A percentile compares a stretch with the other conserved stretches of the same genome.
These are phyloP conservation scores for Mystacides longicornis DNA, from an alignment of 2,888 invertebrate genomes.

Conservation along the genomic window DNA sequence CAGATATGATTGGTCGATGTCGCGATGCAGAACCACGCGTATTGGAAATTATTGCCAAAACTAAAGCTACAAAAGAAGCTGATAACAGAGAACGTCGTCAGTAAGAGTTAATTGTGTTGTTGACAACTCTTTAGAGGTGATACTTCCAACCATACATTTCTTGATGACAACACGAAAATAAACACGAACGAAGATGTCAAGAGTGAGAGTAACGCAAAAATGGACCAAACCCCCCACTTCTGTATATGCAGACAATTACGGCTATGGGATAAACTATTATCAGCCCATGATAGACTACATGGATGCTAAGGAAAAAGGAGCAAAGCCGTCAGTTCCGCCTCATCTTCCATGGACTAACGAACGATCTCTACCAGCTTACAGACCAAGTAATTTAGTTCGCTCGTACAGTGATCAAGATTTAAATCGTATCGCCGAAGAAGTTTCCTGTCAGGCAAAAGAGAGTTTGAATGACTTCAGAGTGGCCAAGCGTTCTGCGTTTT, in stretches of 20 bases:
- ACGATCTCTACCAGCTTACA: conserved; percentile 59
- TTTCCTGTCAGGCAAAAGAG: conserved; percentile 61
- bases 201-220: conserved; percentile 31
- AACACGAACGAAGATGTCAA: conserved; percentile 7
- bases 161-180: background rate
- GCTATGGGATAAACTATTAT: conserved; percentile 76
- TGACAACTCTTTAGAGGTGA: background rate
- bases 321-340: conserved; percentile 42
- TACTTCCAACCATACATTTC: background rate
- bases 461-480: conserved; percentile 55
- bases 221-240: conserved; percentile 55
- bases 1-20: conserved; percentile 8
- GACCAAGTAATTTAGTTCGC: conserved; percentile 54
- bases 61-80: conserved; percentile 41
- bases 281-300: conserved; percentile 84
- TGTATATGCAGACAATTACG: conserved; percentile 76
- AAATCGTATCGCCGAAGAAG: conserved; percentile 56
- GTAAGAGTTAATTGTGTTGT: background rate
- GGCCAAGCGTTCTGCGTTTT: conserved; percentile 53
- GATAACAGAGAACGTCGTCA: conserved; percentile 22
- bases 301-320: conserved; percentile 55
- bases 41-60: conserved; percentile 37
- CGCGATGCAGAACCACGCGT: background rate
- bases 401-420: conserved; percentile 63
- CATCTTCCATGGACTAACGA: conserved; percentile 71